Percentiles rank a stretch among this genome's conserved stretches.
These are phyloP conservation scores for Gavia stellata DNA, from an alignment of 2,113 vertebrate species.

Conservation along the genomic window DNA sequence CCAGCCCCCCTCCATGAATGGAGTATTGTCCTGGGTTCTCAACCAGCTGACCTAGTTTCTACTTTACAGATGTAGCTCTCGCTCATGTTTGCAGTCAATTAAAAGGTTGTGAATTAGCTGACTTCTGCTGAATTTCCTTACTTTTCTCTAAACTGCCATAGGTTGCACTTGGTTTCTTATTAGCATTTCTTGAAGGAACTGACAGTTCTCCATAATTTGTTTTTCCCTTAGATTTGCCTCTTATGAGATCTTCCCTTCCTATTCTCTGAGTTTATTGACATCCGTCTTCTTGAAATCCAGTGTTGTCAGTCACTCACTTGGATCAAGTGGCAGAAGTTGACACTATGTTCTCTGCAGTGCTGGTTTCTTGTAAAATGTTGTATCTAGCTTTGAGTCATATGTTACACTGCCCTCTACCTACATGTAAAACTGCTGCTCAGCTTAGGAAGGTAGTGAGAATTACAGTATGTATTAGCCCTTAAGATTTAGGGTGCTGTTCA, in stretches of 20 bases:
- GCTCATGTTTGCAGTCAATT: neutral
- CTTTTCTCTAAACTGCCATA: neutral
- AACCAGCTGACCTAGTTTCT: neutral
- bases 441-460: neutral
- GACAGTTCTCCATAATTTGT: neutral
- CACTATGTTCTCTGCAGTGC: neutral
- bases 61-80: neutral
- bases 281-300: neutral
- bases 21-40: neutral
- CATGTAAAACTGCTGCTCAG: neutral
- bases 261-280: neutral
- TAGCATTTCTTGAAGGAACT: neutral
- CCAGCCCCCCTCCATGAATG: neutral
- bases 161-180: neutral
- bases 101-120: neutral
- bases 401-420: conserved; percentile 21
- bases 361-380: neutral
- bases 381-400: neutral
- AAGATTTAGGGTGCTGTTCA: neutral
- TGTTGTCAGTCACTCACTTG: neutral
- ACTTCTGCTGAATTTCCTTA: neutral
- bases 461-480: neutral
- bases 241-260: neutral
- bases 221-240: neutral
- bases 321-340: neutral